Evolutionary conservation across 92 coral and sea anemone genomes (phyloP).

Genomic region (Paragorgia papillata): DNA sequence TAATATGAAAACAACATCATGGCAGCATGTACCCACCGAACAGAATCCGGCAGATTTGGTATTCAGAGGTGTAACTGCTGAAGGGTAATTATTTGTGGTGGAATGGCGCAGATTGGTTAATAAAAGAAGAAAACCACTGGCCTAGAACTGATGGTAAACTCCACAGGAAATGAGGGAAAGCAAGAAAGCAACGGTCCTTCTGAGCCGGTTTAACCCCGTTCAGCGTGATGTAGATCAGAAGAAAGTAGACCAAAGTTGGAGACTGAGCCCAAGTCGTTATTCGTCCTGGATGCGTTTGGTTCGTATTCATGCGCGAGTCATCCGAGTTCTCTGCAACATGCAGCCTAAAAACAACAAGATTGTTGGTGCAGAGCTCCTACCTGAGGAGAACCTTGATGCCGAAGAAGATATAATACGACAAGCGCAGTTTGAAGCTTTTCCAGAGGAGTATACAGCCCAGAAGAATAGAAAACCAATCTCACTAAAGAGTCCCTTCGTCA

Average conservation of each 20-base stretch:
- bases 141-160: background rate
- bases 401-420: constrained; percentile 53
- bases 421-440: constrained; percentile 62
- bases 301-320: constrained; percentile 50
- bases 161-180: constrained; percentile 38
- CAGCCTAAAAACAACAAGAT: constrained; percentile 7
- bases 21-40: constrained; percentile 48
- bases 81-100: constrained; percentile 47
- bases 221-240: constrained; percentile 3
- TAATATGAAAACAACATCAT: constrained; percentile 48
- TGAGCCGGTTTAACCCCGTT: constrained; percentile 13
- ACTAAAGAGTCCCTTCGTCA: constrained; percentile 36
- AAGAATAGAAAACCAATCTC: constrained; percentile 40
- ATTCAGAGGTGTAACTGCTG: constrained; percentile 41
- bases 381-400: constrained; percentile 49
- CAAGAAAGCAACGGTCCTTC: constrained; percentile 7
- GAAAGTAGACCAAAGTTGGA: constrained; percentile 31
- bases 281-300: constrained; percentile 48
- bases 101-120: constrained; percentile 52
- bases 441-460: constrained; percentile 50
- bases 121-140: constrained; percentile 1
- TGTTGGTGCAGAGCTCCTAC: constrained; percentile 1
- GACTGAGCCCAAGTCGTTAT: constrained; percentile 54
- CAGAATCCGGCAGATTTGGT: constrained; percentile 41
- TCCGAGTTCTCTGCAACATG: constrained; percentile 48